Conservation (phyloP, 1,140 invertebrate genomes). For the Eriocheir sinensis region DNA sequence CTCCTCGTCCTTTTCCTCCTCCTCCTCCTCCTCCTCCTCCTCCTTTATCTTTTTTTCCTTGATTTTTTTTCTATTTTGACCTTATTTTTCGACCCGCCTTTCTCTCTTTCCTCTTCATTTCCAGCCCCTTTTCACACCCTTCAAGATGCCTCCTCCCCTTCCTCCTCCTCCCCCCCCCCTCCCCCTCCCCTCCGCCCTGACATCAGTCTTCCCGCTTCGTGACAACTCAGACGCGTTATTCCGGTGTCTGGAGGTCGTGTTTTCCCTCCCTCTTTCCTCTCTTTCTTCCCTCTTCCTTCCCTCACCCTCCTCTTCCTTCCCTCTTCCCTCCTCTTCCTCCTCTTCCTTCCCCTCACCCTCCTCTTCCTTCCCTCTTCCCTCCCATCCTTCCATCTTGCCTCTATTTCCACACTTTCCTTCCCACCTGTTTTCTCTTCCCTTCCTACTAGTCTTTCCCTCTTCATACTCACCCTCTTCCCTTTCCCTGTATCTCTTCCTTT, state of each 20-base stretch:
- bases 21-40: neutral
- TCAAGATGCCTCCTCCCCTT: conserved; percentile 32
- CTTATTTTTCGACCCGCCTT: neutral
- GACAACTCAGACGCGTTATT: neutral
- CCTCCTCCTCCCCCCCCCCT: neutral
- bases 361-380: too few relatives aligned
- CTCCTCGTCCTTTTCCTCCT: neutral
- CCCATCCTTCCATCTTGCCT: too few relatives aligned
- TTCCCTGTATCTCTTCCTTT: neutral
- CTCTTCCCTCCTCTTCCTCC: neutral
- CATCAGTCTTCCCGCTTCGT: neutral
- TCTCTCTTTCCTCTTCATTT: neutral
- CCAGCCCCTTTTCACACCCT: conserved; percentile 19
- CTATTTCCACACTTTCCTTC: neutral
- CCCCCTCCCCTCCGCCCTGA: neutral
- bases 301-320: neutral
- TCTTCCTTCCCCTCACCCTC: too few relatives aligned
- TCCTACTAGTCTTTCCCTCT: neutral
- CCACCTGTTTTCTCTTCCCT: neutral
- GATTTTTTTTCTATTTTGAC: neutral
- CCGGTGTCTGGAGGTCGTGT: neutral
- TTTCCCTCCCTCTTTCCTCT: neutral
- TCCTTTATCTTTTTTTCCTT: neutral
- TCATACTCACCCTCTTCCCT: neutral
- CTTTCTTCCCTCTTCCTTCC: neutral